A percentile compares a stretch with the other conserved stretches of the same genome.
phyloP scores from a whole-genome alignment of 2,113 vertebrate species.

The Ornithorhynchus anatinus region DNA sequence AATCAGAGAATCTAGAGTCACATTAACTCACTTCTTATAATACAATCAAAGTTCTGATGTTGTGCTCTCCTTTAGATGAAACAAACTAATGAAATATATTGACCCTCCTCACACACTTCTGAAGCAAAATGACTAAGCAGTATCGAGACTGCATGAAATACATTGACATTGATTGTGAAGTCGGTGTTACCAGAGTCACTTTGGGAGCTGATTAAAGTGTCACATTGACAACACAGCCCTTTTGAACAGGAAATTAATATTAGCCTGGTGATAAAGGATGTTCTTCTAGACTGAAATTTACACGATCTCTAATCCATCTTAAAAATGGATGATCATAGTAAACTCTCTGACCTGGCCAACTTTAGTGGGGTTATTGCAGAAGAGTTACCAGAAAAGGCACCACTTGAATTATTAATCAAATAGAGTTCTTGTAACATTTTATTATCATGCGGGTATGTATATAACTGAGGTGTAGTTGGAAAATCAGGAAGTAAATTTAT shows the following conservation, averaged over 20 bases:
- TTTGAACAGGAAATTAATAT: slow-evolving; percentile 80
- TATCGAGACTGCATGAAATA: slow-evolving; percentile 64
- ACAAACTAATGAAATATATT: slow-evolving; percentile 79
- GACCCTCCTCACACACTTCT: slow-evolving; percentile 68
- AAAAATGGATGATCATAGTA: slow-evolving; percentile 36
- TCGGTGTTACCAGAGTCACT: slow-evolving; percentile 62
- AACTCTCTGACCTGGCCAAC: background rate
- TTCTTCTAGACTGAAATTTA: slow-evolving; percentile 44
- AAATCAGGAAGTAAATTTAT: background rate
- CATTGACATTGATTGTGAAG: slow-evolving; percentile 76
- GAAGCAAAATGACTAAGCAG: slow-evolving; percentile 69
- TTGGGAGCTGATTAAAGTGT: slow-evolving; percentile 76
- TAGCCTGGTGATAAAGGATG: slow-evolving; percentile 63
- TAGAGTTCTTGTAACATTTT: slow-evolving; percentile 9
- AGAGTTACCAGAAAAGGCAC: slow-evolving; percentile 48
- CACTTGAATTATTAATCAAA: background rate
- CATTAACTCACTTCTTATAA: slow-evolving; percentile 70
- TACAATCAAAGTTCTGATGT: slow-evolving; percentile 72
- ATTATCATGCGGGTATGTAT: slow-evolving; percentile 42
- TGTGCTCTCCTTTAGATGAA: slow-evolving; percentile 72
- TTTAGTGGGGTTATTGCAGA: slow-evolving; percentile 37
- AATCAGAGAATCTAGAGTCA: slow-evolving; percentile 67
- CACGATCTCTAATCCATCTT: slow-evolving; percentile 44
- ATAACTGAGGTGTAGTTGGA: slow-evolving; percentile 6
- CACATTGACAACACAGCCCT: slow-evolving; percentile 71